phyloP scores from a whole-genome alignment of 2,888 invertebrate species.

The Caenorhabditis plicata region DNA sequence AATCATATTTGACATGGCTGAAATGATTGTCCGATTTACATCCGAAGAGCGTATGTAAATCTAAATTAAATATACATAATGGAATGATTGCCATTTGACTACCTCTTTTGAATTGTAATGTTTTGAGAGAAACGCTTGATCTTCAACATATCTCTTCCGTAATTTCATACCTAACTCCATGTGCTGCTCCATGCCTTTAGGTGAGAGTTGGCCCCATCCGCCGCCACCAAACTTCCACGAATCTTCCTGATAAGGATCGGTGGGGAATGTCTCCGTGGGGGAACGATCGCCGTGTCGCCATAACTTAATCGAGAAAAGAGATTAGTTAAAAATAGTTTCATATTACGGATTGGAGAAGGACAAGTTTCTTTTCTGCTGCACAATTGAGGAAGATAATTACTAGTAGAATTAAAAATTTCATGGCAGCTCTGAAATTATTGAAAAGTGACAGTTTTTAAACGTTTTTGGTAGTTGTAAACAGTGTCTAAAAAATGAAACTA shows the following conservation, averaged over 20 bases:
- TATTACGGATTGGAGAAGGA: too few relatives aligned
- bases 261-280: constrained; percentile 43
- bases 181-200: constrained; percentile 71
- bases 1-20: constrained; percentile 62
- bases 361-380: too few relatives aligned
- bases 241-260: constrained; percentile 33
- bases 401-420: too few relatives aligned
- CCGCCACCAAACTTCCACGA: constrained; percentile 48
- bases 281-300: constrained; percentile 59
- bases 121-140: constrained; percentile 24
- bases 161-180: constrained; percentile 77
- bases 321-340: too few relatives aligned
- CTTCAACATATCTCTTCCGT: constrained; percentile 74
- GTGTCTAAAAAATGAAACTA: too few relatives aligned
- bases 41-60: constrained; percentile 78
- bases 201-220: constrained; percentile 48
- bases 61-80: constrained; percentile 64
- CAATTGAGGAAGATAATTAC: too few relatives aligned
- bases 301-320: constrained; percentile 35
- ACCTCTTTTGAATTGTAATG: too few relatives aligned
- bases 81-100: background rate
- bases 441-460: too few relatives aligned
- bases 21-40: constrained; percentile 79
- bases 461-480: too few relatives aligned
- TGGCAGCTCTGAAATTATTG: too few relatives aligned